Evolutionary conservation across 2,888 invertebrate species (phyloP), one percentile per base, ranked within the genome.

Genomic region (Drosophila pseudotakahashii): DNA sequence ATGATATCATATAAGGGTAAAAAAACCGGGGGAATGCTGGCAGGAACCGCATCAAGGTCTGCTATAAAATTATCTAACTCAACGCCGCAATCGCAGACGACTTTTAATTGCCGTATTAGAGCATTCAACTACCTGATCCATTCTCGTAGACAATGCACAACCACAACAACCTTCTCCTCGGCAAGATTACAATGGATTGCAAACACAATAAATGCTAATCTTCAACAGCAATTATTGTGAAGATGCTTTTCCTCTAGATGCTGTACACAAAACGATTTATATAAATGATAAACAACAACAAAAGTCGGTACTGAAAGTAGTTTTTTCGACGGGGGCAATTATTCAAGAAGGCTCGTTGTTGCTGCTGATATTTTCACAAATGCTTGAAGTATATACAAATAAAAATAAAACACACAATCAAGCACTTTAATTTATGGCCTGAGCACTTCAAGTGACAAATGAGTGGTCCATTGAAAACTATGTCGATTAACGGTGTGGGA

Each of bases 261-360:
- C 36, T 50, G 67, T 42, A 42, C 76, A 59, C 58, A 72, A 64
- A 61, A 55, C 48, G 54, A 62, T 62, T 76, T 79, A 67, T 59
- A 39, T 59, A 73, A 59, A 48, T 52, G 51, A 73, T 59, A 48
- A 73, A 53, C 57, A 58, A 61, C 44, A 54, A 55, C 37, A 48
- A 26, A 34, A 76, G 42, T 37, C 26, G 19, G 26, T 37, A 39
- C n/a, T 36, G 23, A 45, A 45, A 53, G 60, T 42, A 76, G 55
- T 76, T 45, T 58, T 57, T 68, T 16, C 47, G 54, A 37, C 11
- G 44, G 58, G 44, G 66, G 53, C 68, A 67, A 67, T 67, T 68
- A 67, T 50, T 55, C 7, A 32, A 32, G 32, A 16, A 10, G 26
- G 5, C 19, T 19, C n/a, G 36, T 23, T 34, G 16, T 34, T 34